Evolutionary conservation across 2,797 vertebrate genomes (phyloP).

Genomic region (Nannoperca australis): DNA sequence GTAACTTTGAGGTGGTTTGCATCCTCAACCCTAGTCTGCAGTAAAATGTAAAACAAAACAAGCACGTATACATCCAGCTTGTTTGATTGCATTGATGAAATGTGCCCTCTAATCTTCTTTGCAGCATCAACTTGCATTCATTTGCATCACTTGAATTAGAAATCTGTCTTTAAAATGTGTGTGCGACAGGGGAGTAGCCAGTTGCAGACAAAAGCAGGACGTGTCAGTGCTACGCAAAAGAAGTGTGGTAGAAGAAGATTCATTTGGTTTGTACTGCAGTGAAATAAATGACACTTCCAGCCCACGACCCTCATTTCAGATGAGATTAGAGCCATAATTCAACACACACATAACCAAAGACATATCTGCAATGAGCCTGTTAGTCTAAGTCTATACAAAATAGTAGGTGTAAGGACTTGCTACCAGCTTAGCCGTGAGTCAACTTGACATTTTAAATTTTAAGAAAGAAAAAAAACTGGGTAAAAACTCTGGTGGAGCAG

Average conservation of each 20-base stretch:
- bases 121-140: conserved; percentile 29
- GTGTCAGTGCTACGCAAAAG: conserved; percentile 19
- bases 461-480: conserved; percentile 5
- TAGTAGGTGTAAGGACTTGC: conserved; percentile 12
- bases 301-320: conserved; percentile 36
- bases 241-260: conserved; percentile 35
- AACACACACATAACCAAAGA: conserved; percentile 27
- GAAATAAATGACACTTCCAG: conserved; percentile 40
- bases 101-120: conserved; percentile 5
- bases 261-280: conserved; percentile 36
- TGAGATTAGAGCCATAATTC: conserved; percentile 42
- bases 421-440: conserved; percentile 15
- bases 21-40: background rate
- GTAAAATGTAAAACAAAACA: conserved; percentile 5
- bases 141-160: conserved; percentile 24
- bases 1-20: background rate
- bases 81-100: conserved; percentile 21
- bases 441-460: conserved; percentile 37
- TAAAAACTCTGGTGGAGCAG: conserved; percentile 30
- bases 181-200: conserved; percentile 1
- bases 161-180: conserved; percentile 29
- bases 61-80: background rate
- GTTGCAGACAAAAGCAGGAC: conserved; percentile 18
- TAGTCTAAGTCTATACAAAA: conserved; percentile 16
- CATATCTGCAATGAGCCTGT: conserved; percentile 32